Percentiles rank a stretch among this genome's conserved stretches.
These are phyloP conservation scores for Gryon sp. DNA, from an alignment of 1,140 invertebrate species.

Conservation along the genomic window DNA sequence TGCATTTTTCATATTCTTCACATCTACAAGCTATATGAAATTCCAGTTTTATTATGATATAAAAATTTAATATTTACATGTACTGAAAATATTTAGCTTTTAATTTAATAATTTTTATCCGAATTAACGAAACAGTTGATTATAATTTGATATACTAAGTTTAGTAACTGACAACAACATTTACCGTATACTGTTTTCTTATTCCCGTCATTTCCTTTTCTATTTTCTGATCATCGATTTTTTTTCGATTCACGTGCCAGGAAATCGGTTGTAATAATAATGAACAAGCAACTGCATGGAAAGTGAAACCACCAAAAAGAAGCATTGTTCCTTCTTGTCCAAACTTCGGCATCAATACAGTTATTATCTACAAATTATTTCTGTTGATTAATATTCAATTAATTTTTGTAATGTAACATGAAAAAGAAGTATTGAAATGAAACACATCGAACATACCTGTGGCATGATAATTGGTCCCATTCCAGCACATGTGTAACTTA, in stretches of 20 bases:
- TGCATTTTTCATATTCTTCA: constrained; percentile 24
- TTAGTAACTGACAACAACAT: too few relatives aligned
- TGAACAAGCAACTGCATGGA: constrained; percentile 83
- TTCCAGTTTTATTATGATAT: not conserved
- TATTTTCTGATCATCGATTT: constrained; percentile 66
- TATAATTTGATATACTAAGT: too few relatives aligned
- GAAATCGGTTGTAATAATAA: constrained; percentile 84
- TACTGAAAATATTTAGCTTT: too few relatives aligned
- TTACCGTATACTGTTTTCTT: constrained; percentile 27
- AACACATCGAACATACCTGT: constrained; percentile 83
- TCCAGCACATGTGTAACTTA: constrained; percentile 85
- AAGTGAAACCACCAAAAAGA: constrained; percentile 82
- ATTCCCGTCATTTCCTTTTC: constrained; percentile 55
- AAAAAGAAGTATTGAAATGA: constrained; percentile 52
- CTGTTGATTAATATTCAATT: too few relatives aligned
- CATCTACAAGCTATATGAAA: constrained; percentile 12
- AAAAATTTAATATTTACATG: too few relatives aligned
- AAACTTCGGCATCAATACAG: constrained; percentile 80
- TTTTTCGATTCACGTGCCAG: constrained; percentile 81
- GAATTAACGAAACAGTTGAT: too few relatives aligned
- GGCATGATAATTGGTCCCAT: constrained; percentile 89
- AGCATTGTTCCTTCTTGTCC: constrained; percentile 81
- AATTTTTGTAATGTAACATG: too few relatives aligned
- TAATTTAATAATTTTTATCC: too few relatives aligned
- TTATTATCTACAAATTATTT: constrained; percentile 56